phyloP scores from a whole-genome alignment of 2,888 invertebrate genomes.

The Rhyacophila evoluta region DNA sequence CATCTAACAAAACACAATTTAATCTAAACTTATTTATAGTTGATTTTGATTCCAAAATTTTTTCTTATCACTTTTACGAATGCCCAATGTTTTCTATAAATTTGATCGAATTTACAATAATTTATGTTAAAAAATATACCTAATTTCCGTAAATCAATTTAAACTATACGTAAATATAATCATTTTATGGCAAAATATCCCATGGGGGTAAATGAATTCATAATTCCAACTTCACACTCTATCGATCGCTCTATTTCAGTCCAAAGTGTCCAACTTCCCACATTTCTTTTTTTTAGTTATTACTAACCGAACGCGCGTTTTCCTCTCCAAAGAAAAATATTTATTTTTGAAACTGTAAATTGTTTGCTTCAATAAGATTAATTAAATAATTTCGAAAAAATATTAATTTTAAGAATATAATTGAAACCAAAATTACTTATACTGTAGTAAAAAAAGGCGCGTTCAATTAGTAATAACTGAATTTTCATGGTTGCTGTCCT shows the following conservation, averaged over 20 bases:
- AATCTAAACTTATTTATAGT: constrained; percentile 25
- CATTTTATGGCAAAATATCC: constrained; percentile 42
- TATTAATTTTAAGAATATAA: constrained; percentile 39
- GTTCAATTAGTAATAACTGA: constrained; percentile 79
- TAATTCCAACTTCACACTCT: constrained; percentile 38
- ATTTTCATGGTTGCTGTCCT: constrained; percentile 78
- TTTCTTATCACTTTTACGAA: constrained; percentile 45
- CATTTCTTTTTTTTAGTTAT: constrained; percentile 54
- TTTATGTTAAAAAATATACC: constrained; percentile 37
- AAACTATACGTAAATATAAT: constrained; percentile 38
- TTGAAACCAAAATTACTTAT: constrained; percentile 7
- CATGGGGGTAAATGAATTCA: constrained; percentile 32
- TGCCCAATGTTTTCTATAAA: constrained; percentile 51
- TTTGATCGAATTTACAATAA: constrained; percentile 35
- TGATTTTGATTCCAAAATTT: constrained; percentile 11
- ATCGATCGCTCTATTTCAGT: constrained; percentile 1
- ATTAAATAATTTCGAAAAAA: constrained; percentile 26
- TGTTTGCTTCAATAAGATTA: neutral
- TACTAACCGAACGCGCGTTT: constrained; percentile 55
- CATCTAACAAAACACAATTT: constrained; percentile 25
- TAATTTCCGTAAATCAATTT: constrained; percentile 28
- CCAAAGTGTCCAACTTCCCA: constrained; percentile 19
- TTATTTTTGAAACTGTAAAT: constrained; percentile 5
- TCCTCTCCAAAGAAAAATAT: constrained; percentile 51
- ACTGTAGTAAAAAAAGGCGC: constrained; percentile 53